Evolutionary conservation across 2,797 vertebrate species (phyloP).

Genomic region (Hypotaenidia philippensis): DNA sequence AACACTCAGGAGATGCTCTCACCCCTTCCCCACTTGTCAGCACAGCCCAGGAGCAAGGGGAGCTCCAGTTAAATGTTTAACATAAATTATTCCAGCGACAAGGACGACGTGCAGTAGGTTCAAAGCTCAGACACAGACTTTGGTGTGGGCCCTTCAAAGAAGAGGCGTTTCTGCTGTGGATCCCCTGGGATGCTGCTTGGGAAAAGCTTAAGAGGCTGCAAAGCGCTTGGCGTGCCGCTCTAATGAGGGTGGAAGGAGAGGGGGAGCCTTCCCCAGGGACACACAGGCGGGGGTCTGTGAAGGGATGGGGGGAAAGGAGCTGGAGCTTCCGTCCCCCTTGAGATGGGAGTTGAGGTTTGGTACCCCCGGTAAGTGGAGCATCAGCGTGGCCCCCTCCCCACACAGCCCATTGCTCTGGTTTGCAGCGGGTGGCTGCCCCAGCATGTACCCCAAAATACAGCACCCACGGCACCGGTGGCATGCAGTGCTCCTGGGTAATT

Average conservation of each 20-base stretch:
- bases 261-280: neutral
- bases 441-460: accelerated
- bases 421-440: accelerated
- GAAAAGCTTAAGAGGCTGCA: neutral
- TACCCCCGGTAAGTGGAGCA: too few relatives aligned
- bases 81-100: neutral
- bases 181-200: neutral
- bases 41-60: neutral
- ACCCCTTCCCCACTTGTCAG: accelerated
- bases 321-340: neutral
- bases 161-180: neutral
- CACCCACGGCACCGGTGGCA: accelerated
- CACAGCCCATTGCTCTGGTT: neutral
- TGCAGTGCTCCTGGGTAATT: accelerated
- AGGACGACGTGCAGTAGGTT: neutral
- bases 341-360: neutral
- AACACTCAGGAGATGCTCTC: accelerated
- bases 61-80: neutral
- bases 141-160: conserved; percentile 58
- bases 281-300: neutral
- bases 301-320: neutral
- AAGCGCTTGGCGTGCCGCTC: accelerated
- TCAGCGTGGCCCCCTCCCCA: accelerated
- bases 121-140: neutral
- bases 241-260: neutral